Conservation (phyloP, 2,797 vertebrate genomes). For the Furcifer pardalis region DNA sequence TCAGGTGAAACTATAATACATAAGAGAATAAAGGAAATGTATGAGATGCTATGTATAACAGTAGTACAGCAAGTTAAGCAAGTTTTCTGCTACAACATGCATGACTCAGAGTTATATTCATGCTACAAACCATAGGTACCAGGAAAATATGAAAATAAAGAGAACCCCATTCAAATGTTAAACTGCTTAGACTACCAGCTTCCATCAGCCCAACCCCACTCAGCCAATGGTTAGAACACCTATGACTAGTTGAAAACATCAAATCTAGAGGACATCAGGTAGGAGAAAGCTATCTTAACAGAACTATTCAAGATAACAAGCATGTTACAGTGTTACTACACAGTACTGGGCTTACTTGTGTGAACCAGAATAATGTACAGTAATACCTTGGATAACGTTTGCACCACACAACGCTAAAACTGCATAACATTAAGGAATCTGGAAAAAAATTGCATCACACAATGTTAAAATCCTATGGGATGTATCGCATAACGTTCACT, state of each 20-base stretch:
- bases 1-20: not conserved
- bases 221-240: not conserved
- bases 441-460: too few species aligned
- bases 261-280: not conserved
- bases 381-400: too few species aligned
- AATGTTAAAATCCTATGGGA: too few species aligned
- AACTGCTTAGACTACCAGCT: not conserved
- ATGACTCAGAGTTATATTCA: slow-evolving; percentile 19
- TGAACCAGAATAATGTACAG: too few species aligned
- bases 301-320: not conserved
- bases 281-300: not conserved
- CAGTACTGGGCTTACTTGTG: not conserved
- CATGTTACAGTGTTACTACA: not conserved
- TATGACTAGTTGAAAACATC: not conserved
- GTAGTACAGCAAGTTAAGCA: slow-evolving; percentile 26
- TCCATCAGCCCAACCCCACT: not conserved
- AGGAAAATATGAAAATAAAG: slow-evolving; percentile 9
- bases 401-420: too few species aligned
- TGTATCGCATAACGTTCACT: too few species aligned
- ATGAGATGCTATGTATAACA: slow-evolving; percentile 9
- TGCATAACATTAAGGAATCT: too few species aligned
- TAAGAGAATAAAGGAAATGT: not conserved
- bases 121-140: not conserved
- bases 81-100: slow-evolving; percentile 2
- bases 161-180: not conserved